Evolutionary conservation across 2,113 vertebrate genomes (phyloP), one percentile per base, ranked within the genome.

Genomic region (Stomatorhinus ivindoensis): DNA sequence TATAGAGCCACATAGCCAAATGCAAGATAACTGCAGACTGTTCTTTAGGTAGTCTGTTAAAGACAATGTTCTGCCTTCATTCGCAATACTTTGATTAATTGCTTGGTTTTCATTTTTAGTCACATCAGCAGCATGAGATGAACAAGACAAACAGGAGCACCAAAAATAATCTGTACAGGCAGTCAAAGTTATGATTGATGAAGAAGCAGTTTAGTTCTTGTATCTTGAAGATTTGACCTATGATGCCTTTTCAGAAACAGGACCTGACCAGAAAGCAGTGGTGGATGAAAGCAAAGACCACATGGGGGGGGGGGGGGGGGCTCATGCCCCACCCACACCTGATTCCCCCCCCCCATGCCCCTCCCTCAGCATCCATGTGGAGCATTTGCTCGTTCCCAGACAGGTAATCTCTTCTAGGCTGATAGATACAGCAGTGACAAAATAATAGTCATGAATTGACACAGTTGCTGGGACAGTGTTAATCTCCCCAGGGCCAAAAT

Each of bases 401-500:
- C 19, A 31, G 73, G 48, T 83, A 83, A 89, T 82, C 58, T 58
- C 13, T 73, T 61, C 61, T 44, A 89, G 31, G 69, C 39, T 73
- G 88, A 73, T 76, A 76, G n/a, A 42, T 31, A 85, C 27, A 39
- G 86, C 17, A 1, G 89, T 24, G 42, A 80, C n/a, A 31, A 31
- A 69, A 90, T 84, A 55, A 88, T 46, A 19, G 31, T 48, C 35
- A 65, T 88, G 89, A 46, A 87, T 53, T 55, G 88, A 90, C 85
- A 55, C 35, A 87, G 85, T 53, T 87, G 85, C 50, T 53, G 50
- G 48, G n/a, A 53, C 6, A 53, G 47, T 35, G 17, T 15, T 87
- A 53, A 87, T 53, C 85, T 87, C 85, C 50, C 19, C 84, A 87
- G 87, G 51, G 44, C 39, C 44, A 82, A 50, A 27, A 53, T 19